Percentiles rank a stretch among this genome's conserved stretches.
These are phyloP conservation scores for Hydroisotoma schaefferi DNA, from an alignment of 2,888 invertebrate species.

Conservation along the genomic window DNA sequence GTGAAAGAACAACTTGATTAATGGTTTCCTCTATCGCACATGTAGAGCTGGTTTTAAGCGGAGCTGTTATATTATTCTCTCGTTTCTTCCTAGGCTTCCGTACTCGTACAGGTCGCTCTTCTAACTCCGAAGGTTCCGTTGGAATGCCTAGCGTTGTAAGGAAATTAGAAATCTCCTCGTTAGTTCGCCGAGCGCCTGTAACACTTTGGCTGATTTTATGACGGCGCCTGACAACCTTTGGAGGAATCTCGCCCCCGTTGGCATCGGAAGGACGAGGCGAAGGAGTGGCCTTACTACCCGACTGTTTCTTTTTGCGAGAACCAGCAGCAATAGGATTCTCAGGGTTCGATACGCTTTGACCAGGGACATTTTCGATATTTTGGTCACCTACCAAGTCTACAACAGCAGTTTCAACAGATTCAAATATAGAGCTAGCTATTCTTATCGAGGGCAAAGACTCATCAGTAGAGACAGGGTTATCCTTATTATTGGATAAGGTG, in stretches of 20 bases:
- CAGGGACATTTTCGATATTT: neutral
- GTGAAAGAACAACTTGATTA: too few species aligned
- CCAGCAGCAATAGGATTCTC: conserved; percentile 1
- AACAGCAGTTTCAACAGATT: neutral
- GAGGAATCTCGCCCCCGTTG: neutral
- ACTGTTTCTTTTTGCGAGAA: neutral
- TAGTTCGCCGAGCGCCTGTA: conserved; percentile 23
- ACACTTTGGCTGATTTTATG: neutral
- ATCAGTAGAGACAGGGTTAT: neutral
- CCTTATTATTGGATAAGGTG: too few species aligned
- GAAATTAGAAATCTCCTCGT: conserved; percentile 33
- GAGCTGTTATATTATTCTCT: too few species aligned
- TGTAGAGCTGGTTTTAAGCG: too few species aligned
- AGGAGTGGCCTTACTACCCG: neutral
- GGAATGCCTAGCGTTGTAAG: conserved; percentile 30
- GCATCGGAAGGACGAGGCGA: neutral
- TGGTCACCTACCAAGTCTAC: too few species aligned
- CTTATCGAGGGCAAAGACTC: neutral
- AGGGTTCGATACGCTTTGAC: neutral
- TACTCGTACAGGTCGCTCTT: conserved; percentile 8
- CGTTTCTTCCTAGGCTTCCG: conserved; percentile 12
- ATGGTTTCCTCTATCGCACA: too few species aligned
- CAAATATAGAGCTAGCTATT: conserved; percentile 4
- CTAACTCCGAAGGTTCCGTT: conserved; percentile 22
- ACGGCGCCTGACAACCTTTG: neutral